A percentile compares a stretch with the other conserved stretches of the same genome.
Evolutionary conservation across 64 coral and sea anemone species (phyloP).

Genomic region (Actinia tenebrosa): DNA sequence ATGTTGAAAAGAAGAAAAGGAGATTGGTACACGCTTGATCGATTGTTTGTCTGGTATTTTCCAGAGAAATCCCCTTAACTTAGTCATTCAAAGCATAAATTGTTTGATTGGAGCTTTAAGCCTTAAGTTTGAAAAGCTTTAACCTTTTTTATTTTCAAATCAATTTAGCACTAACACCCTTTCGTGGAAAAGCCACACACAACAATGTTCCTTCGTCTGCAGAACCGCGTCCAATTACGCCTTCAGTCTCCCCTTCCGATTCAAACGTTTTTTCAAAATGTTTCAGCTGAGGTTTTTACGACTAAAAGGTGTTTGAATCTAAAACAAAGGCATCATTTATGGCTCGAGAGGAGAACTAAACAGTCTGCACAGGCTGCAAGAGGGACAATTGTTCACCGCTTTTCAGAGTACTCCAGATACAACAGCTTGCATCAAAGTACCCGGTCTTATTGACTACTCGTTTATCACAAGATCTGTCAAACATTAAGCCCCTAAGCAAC

Average conservation of each 20-base stretch:
- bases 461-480: slow-evolving; percentile 7
- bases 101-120: background rate
- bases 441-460: slow-evolving; percentile 4
- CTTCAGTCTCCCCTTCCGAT: background rate
- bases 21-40: background rate
- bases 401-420: background rate
- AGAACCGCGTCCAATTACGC: background rate
- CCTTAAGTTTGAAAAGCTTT: background rate
- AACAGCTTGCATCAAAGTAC: slow-evolving; percentile 5
- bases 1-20: background rate
- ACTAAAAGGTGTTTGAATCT: slow-evolving; percentile 16
- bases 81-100: background rate
- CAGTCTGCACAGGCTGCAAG: slow-evolving; percentile 7
- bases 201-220: background rate
- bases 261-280: background rate
- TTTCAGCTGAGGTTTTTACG: slow-evolving; percentile 14
- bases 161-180: background rate
- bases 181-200: background rate
- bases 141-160: background rate
- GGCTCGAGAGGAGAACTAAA: background rate
- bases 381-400: background rate
- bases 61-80: background rate
- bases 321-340: background rate
- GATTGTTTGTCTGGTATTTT: background rate
- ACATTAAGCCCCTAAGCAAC: slow-evolving; percentile 11